Percentiles rank a stretch among this genome's conserved stretches.
These are phyloP conservation scores for Metalampra italica DNA, from an alignment of 2,888 invertebrate genomes.

Conservation along the genomic window DNA sequence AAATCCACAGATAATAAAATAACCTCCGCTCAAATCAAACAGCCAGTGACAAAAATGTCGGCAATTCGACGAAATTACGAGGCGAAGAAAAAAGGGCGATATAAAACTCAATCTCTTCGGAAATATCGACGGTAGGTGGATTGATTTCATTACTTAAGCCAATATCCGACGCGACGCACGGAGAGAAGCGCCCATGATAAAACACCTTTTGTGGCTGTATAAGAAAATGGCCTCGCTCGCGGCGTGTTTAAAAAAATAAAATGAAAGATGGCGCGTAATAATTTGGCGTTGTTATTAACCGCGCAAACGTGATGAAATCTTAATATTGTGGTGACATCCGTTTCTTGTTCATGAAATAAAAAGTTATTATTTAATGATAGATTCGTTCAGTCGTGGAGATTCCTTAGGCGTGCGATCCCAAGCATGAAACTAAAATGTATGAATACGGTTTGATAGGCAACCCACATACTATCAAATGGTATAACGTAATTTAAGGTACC, in stretches of 20 bases:
- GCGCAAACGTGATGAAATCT: not conserved
- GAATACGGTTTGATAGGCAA: too few relatives aligned
- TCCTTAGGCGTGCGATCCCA: too few relatives aligned
- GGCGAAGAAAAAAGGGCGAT: constrained; percentile 15
- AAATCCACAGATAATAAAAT: not conserved
- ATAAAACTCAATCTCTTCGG: constrained; percentile 24
- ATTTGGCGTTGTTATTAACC: not conserved
- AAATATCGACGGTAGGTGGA: constrained; percentile 22
- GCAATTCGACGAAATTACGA: constrained; percentile 15
- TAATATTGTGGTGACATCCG: not conserved
- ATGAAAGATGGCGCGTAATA: not conserved
- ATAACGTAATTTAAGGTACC: too few relatives aligned
- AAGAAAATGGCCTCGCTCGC: not conserved
- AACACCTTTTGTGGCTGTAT: constrained; percentile 2
- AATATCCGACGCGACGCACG: constrained; percentile 16
- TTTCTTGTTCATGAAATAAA: too few relatives aligned
- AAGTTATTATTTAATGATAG: too few relatives aligned
- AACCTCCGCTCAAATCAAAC: not conserved
- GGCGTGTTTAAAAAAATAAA: not conserved
- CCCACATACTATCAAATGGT: too few relatives aligned
- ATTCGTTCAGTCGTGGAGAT: too few relatives aligned
- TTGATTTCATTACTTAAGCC: constrained; percentile 32
- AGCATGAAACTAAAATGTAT: too few relatives aligned
- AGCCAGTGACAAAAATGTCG: not conserved
- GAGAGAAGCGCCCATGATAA: not conserved